Conservation (phyloP, 2,797 vertebrate genomes). For the Pipistrellus pygmaeus region DNA sequence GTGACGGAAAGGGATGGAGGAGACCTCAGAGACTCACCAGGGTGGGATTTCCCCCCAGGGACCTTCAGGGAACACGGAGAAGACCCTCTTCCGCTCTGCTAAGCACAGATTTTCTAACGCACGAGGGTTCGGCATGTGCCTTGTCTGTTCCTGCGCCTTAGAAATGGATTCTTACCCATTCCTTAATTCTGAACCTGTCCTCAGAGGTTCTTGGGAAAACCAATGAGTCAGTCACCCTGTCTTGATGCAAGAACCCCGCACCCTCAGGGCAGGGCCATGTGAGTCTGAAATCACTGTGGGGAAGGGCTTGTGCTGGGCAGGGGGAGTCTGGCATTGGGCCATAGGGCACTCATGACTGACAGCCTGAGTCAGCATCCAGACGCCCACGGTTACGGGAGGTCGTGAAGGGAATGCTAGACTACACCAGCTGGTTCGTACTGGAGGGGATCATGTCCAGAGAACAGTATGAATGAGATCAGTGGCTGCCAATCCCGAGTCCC, state of each 20-base stretch:
- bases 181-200: neutral
- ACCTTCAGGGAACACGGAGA: neutral
- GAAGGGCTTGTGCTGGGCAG: neutral
- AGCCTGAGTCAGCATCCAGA: neutral
- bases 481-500: neutral
- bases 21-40: neutral
- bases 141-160: neutral
- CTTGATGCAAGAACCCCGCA: neutral
- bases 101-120: neutral
- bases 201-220: neutral
- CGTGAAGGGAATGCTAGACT: too few species aligned
- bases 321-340: neutral
- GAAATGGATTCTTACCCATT: neutral
- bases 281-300: neutral
- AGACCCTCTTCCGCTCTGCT: neutral
- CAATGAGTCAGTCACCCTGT: neutral
- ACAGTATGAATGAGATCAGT: neutral
- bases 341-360: neutral
- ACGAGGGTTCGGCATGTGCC: neutral
- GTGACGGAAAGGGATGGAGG: neutral
- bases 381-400: too few species aligned
- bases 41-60: neutral
- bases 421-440: fast-evolving
- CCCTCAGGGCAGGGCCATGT: neutral
- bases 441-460: neutral